phyloP scores from a whole-genome alignment of 2,797 vertebrate species.

The Epinephelus awoara region DNA sequence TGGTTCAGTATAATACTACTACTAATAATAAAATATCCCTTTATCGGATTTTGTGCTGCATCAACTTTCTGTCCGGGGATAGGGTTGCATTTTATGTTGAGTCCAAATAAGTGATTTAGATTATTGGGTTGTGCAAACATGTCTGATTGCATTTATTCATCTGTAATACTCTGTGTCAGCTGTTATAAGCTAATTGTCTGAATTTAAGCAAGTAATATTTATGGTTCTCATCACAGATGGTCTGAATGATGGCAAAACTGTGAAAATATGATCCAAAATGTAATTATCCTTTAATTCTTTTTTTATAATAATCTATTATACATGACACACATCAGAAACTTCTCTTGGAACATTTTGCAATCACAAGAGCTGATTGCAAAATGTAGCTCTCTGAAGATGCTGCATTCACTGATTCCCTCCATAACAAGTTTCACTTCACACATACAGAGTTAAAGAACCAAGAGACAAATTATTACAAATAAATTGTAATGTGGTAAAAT shows the following conservation, averaged over 20 bases:
- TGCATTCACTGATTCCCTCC: neutral
- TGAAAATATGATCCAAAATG: slow-evolving; percentile 15
- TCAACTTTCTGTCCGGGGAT: neutral
- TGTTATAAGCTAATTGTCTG: neutral
- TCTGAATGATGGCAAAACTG: neutral
- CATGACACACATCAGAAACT: slow-evolving; percentile 34
- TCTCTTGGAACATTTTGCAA: slow-evolving; percentile 26
- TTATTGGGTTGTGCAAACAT: neutral
- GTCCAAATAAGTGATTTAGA: neutral
- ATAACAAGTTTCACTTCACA: slow-evolving; percentile 3
- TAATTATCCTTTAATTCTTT: slow-evolving; percentile 26
- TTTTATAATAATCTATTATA: slow-evolving; percentile 49
- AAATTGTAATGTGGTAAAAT: neutral
- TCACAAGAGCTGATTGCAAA: slow-evolving; percentile 22
- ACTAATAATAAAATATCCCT: no score
- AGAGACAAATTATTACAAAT: slow-evolving; percentile 13
- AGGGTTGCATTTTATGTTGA: neutral
- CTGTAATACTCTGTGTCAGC: neutral
- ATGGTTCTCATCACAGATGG: neutral
- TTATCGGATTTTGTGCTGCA: no score
- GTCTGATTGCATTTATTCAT: neutral
- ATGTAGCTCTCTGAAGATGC: neutral
- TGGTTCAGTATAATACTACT: neutral
- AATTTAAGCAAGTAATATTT: neutral
- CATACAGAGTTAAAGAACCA: neutral